Conservation (phyloP, 2,113 vertebrate species). For the Cyanocitta stelleri region DNA sequence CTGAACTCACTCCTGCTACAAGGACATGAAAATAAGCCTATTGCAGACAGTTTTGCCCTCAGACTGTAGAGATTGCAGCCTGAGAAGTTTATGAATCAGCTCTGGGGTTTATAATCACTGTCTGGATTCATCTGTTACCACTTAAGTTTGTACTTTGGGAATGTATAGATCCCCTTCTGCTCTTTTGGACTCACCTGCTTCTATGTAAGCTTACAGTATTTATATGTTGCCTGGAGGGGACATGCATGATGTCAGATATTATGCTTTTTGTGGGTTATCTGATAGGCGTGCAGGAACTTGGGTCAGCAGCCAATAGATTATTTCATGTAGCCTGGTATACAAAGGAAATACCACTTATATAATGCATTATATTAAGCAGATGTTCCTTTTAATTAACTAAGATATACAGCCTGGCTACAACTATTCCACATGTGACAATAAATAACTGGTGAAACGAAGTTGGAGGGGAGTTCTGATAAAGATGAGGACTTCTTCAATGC, state of each 20-base stretch:
- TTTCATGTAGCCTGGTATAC: background rate
- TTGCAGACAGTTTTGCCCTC: background rate
- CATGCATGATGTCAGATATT: background rate
- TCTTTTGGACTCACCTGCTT: constrained; percentile 14
- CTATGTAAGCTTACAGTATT: background rate
- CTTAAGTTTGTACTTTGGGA: constrained; percentile 9
- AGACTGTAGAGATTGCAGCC: background rate
- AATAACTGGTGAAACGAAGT: background rate
- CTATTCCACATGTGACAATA: background rate
- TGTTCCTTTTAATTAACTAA: constrained; percentile 31
- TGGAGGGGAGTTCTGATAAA: background rate
- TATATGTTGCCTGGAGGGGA: background rate
- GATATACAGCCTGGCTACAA: background rate
- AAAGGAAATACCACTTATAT: constrained; percentile 24
- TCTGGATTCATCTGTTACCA: background rate
- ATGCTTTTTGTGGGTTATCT: background rate
- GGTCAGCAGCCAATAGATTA: background rate
- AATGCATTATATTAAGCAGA: constrained; percentile 2
- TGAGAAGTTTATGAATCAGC: background rate
- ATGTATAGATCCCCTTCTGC: background rate
- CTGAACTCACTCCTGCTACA: background rate
- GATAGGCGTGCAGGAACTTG: background rate
- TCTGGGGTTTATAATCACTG: background rate
- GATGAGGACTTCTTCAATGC: background rate
- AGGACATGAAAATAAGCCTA: background rate